Conservation (phyloP, 2,113 vertebrate species). For the Calonectris borealis region DNA sequence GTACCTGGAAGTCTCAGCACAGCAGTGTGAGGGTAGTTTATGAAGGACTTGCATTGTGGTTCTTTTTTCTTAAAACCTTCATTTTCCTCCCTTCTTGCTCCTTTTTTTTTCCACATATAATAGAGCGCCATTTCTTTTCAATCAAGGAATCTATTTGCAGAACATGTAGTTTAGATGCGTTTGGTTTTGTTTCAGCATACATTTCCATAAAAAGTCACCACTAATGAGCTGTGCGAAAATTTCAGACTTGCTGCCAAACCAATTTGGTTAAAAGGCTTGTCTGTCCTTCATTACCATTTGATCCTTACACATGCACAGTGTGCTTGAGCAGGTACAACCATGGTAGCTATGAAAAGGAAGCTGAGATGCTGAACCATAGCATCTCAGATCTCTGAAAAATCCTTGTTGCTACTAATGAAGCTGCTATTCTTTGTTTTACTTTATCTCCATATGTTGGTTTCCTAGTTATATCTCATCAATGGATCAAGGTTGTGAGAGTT, state of each 20-base stretch:
- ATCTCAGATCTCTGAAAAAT: background rate
- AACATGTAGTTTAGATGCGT: background rate
- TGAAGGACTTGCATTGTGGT: background rate
- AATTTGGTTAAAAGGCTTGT: conserved; percentile 46
- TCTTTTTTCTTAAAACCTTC: background rate
- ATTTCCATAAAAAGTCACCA: conserved; percentile 35
- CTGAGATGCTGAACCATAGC: background rate
- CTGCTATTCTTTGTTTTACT: background rate
- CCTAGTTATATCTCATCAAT: background rate
- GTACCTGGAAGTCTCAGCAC: background rate
- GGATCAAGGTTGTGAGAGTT: background rate
- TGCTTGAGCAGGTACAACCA: background rate
- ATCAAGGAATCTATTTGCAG: conserved; percentile 38
- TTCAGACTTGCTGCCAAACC: conserved; percentile 22
- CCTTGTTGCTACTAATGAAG: background rate
- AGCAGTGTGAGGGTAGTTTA: rapidly evolving
- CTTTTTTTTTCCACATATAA: background rate
- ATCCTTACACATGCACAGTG: background rate
- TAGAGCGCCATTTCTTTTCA: background rate
- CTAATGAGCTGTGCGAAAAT: conserved; percentile 44
- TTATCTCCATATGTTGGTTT: background rate
- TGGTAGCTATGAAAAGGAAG: background rate
- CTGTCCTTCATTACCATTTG: background rate
- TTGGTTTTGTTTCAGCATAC: conserved; percentile 37
- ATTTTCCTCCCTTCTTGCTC: background rate